These are phyloP conservation scores for Dusona sp. DNA, from an alignment of 2,888 invertebrate species.

Conservation along the genomic window DNA sequence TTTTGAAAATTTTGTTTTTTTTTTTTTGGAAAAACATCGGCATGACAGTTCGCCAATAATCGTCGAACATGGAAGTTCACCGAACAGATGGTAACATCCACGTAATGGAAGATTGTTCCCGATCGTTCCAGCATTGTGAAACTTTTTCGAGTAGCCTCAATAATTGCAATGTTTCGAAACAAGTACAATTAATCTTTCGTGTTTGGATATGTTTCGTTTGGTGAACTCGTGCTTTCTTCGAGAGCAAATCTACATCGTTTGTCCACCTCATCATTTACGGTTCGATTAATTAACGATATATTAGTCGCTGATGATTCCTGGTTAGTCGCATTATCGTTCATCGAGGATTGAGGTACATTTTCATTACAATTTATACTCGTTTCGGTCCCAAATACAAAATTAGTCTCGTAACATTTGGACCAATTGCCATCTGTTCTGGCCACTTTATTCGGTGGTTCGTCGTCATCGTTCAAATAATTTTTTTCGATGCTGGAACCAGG, in stretches of 20 bases:
- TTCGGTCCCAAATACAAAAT: slow-evolving; percentile 68
- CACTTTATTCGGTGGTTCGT: slow-evolving; percentile 49
- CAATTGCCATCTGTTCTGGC: slow-evolving; percentile 62
- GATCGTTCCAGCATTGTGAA: neutral
- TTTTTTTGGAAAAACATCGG: neutral
- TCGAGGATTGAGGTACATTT: neutral
- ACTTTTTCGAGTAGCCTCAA: neutral
- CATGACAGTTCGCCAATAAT: neutral
- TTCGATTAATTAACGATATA: slow-evolving; percentile 21
- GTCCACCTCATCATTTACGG: slow-evolving; percentile 43
- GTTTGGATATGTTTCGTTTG: slow-evolving; percentile 30
- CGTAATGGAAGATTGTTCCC: neutral
- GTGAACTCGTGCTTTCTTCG: slow-evolving; percentile 15
- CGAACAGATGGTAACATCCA: neutral
- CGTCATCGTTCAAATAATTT: slow-evolving; percentile 5
- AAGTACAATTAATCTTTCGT: slow-evolving; percentile 49
- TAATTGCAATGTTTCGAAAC: neutral
- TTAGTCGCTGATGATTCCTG: neutral
- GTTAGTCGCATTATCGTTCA: neutral
- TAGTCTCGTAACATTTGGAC: slow-evolving; percentile 66
- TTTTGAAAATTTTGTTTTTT: neutral
- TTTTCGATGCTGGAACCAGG: neutral
- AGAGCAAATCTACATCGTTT: slow-evolving; percentile 64
- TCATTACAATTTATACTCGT: neutral
- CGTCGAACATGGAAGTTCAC: neutral